Conservation (phyloP, 2,797 vertebrate species). For the Hemibagrus guttatus region DNA sequence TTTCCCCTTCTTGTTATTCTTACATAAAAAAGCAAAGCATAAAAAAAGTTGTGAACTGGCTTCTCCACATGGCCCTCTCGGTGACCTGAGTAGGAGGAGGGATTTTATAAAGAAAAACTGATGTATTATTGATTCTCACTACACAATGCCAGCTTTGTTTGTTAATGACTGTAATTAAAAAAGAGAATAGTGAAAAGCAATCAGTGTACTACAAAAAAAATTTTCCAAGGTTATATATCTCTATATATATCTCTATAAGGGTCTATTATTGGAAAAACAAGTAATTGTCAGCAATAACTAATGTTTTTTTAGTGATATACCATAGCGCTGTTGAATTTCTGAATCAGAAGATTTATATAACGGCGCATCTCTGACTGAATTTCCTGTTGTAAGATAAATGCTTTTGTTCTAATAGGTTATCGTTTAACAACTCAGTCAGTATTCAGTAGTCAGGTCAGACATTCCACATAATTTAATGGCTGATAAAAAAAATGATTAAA, state of each 20-base stretch:
- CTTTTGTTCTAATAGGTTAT: neutral
- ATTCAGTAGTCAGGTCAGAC: neutral
- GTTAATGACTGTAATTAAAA: slow-evolving; percentile 55
- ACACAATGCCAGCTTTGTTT: slow-evolving; percentile 43
- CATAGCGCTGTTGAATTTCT: slow-evolving; percentile 13
- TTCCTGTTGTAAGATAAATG: neutral
- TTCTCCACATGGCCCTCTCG: neutral
- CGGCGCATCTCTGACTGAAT: too few relatives aligned
- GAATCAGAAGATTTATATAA: slow-evolving; percentile 21
- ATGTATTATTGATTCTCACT: slow-evolving; percentile 45
- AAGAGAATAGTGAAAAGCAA: neutral
- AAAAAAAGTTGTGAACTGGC: neutral
- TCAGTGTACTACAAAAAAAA: neutral
- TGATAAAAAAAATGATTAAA: neutral
- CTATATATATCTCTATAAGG: too few relatives aligned
- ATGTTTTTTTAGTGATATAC: slow-evolving; percentile 21
- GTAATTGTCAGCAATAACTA: slow-evolving; percentile 1
- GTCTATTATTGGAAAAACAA: slow-evolving; percentile 35
- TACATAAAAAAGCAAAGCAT: neutral
- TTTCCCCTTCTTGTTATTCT: neutral
- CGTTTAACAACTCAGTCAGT: neutral
- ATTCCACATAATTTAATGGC: neutral
- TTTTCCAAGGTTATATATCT: neutral
- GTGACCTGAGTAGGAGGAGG: slow-evolving; percentile 1
- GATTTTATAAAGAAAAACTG: neutral